Conservation (phyloP, 2,888 invertebrate species). For the Tuberolachnus salignus region DNA sequence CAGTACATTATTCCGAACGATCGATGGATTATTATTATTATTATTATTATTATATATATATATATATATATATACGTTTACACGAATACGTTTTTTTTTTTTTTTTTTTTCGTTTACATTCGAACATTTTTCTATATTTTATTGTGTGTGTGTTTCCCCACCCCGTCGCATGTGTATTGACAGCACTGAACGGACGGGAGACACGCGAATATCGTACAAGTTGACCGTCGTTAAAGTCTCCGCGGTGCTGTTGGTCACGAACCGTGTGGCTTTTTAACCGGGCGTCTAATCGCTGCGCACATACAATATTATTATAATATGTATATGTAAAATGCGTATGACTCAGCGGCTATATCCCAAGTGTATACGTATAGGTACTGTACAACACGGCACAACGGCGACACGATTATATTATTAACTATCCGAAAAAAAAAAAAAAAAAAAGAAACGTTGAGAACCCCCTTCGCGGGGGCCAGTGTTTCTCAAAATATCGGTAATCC, state of each 20-base stretch:
- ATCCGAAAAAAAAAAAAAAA: background rate
- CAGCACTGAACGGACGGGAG: too few species aligned
- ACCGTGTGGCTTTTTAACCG: background rate
- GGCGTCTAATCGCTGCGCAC: conserved; percentile 9
- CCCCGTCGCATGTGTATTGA: background rate
- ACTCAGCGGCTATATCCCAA: background rate
- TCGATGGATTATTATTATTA: too few species aligned
- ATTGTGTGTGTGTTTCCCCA: background rate
- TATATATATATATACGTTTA: too few species aligned
- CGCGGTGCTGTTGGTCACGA: background rate
- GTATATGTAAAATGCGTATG: background rate
- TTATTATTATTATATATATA: too few species aligned
- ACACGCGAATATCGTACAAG: background rate
- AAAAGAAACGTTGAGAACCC: conserved; percentile 17
- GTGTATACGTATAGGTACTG: background rate
- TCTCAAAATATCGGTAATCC: conserved; percentile 11
- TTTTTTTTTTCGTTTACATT: background rate
- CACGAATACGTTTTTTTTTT: too few species aligned
- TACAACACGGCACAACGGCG: background rate
- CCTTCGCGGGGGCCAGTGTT: conserved; percentile 1
- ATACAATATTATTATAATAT: background rate
- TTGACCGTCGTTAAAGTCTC: background rate
- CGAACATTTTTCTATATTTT: background rate
- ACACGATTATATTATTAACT: background rate
- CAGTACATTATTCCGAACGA: too few species aligned